Percentiles rank a stretch among this genome's conserved stretches.
Conservation (phyloP, 2,888 invertebrate genomes). For the Cantharis flavilabris region DNA sequence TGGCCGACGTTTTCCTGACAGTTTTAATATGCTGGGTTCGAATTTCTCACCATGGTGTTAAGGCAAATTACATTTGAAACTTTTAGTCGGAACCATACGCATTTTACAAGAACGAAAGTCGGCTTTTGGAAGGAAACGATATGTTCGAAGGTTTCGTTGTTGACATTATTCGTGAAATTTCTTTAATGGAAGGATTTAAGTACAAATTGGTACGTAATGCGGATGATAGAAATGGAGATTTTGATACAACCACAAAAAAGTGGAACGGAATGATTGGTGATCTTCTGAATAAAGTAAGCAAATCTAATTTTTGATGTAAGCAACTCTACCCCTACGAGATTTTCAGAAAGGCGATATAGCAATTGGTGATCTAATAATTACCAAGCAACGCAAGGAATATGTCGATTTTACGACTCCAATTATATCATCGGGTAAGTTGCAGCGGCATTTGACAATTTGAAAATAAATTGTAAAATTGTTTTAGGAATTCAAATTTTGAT, state of each 20-base stretch:
- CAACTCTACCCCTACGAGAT: background rate
- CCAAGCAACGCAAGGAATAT: conserved; percentile 81
- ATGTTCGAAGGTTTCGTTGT: conserved; percentile 67
- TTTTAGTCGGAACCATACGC: conserved; percentile 68
- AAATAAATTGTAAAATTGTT: conserved; percentile 11
- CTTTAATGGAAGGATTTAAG: conserved; percentile 62
- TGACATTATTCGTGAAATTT: conserved; percentile 65
- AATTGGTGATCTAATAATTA: conserved; percentile 89
- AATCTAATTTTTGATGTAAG: background rate
- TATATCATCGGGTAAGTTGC: conserved; percentile 77
- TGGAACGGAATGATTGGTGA: conserved; percentile 78
- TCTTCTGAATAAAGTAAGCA: conserved; percentile 37
- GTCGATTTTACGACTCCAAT: conserved; percentile 96
- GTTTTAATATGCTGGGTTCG: conserved; percentile 74
- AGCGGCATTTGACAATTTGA: background rate
- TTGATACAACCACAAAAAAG: conserved; percentile 54
- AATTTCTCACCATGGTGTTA: conserved; percentile 36
- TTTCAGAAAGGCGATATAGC: conserved; percentile 85
- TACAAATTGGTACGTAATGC: conserved; percentile 59
- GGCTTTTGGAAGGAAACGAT: conserved; percentile 60
- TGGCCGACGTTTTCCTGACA: conserved; percentile 55
- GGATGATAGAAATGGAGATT: conserved; percentile 51
- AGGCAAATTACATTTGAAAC: background rate
- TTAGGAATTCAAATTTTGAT: conserved; percentile 68
- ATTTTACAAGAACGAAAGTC: conserved; percentile 60